Evolutionary conservation across 2,113 vertebrate genomes (phyloP).

Genomic region (Channa maculata): DNA sequence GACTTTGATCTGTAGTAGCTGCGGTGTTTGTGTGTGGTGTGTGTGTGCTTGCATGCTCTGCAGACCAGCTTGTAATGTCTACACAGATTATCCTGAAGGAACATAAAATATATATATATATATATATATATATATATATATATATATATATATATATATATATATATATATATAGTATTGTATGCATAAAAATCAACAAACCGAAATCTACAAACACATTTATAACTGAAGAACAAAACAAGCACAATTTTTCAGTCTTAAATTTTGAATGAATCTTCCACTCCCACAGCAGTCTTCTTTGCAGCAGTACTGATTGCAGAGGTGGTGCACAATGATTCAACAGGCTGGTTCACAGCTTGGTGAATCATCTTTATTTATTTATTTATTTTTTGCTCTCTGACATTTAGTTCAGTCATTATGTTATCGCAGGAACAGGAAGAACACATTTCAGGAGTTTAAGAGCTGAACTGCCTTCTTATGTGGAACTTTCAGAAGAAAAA

Average conservation of each 20-base stretch:
- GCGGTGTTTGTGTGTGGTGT: no score
- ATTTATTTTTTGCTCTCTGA: constrained; percentile 1
- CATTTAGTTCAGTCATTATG: neutral
- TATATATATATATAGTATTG: no score
- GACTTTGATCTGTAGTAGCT: constrained; percentile 13
- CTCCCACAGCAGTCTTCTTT: constrained; percentile 1
- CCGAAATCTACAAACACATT: no score
- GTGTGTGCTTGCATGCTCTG: neutral
- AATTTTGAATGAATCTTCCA: constrained; percentile 1
- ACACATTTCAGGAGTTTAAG: neutral
- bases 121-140: no score
- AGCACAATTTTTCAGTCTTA: neutral
- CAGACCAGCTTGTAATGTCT: neutral
- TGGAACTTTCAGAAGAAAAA: neutral
- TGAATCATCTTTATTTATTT: constrained; percentile 1
- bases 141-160: no score
- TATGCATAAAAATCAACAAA: no score
- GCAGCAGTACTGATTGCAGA: constrained; percentile 2
- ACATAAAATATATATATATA: no score
- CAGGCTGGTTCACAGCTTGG: neutral
- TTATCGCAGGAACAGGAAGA: neutral
- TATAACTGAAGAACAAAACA: no score
- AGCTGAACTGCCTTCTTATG: neutral
- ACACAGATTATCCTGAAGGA: no score
- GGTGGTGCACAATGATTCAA: neutral